phyloP scores from a whole-genome alignment of 2,888 invertebrate species.

The Idaea biselata region DNA sequence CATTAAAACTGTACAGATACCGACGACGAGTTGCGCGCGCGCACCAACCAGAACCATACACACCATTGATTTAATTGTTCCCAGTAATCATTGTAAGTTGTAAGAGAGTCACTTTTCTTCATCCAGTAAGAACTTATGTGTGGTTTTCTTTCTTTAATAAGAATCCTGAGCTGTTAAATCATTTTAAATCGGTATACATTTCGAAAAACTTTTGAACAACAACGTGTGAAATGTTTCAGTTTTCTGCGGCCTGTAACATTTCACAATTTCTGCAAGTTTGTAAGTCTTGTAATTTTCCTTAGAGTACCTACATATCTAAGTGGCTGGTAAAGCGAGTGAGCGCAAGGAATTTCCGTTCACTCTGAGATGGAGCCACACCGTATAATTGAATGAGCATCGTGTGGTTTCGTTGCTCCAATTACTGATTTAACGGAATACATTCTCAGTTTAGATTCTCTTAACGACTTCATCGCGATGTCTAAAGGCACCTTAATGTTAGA shows the following conservation, averaged over 20 bases:
- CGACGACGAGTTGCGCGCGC: conserved; percentile 22
- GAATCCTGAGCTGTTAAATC: too few relatives aligned
- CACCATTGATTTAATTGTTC: conserved; percentile 11
- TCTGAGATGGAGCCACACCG: neutral
- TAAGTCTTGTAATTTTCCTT: neutral
- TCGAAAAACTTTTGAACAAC: neutral
- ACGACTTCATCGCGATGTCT: neutral
- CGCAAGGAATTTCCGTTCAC: neutral
- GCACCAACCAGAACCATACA: conserved; percentile 22
- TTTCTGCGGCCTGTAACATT: neutral
- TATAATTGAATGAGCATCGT: neutral
- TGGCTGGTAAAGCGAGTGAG: neutral
- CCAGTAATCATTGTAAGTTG: neutral
- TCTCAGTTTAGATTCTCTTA: neutral
- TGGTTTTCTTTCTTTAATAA: neutral
- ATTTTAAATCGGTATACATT: neutral
- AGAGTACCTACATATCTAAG: neutral
- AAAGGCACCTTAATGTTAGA: too few relatives aligned
- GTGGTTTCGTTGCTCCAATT: neutral
- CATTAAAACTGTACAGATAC: conserved; percentile 13
- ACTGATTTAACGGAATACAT: neutral
- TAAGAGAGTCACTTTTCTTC: neutral
- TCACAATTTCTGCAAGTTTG: neutral
- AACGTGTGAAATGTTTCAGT: neutral
- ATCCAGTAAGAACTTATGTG: neutral